Percentiles rank a stretch among this genome's conserved stretches.
These are phyloP conservation scores for Lasioglossum vierecki DNA, from an alignment of 2,888 invertebrate species.

Conservation along the genomic window DNA sequence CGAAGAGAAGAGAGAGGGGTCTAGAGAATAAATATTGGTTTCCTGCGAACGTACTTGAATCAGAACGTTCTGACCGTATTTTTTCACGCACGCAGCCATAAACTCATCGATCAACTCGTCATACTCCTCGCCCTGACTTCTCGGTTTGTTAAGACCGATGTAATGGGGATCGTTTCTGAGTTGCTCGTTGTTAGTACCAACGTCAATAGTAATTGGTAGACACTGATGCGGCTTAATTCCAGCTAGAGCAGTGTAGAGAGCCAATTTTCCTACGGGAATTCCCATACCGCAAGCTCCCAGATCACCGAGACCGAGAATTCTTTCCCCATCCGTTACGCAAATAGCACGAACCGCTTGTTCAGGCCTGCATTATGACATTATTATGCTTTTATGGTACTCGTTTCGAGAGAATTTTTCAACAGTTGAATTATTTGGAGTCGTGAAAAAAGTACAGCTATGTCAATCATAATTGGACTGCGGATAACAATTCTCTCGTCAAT, in stretches of 20 bases:
- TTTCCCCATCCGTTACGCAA: conserved; percentile 98
- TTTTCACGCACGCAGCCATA: conserved; percentile 95
- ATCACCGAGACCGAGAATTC: conserved; percentile 98
- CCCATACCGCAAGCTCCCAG: conserved; percentile 99
- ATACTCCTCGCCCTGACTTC: conserved; percentile 93
- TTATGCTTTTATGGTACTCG: neutral
- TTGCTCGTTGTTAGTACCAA: conserved; percentile 96
- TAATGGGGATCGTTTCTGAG: conserved; percentile 97
- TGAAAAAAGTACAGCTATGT: neutral
- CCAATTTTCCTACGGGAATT: conserved; percentile 98
- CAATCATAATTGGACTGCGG: neutral
- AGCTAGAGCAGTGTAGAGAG: conserved; percentile 97
- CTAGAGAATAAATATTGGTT: neutral
- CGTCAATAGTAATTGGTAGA: conserved; percentile 96
- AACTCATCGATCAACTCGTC: conserved; percentile 98
- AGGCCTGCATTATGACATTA: conserved; percentile 86
- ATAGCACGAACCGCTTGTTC: conserved; percentile 94
- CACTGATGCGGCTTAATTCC: conserved; percentile 98
- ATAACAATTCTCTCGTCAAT: neutral
- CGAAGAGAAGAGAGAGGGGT: too few species aligned
- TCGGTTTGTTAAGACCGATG: conserved; percentile 94
- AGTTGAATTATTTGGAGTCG: neutral
- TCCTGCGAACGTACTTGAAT: conserved; percentile 86
- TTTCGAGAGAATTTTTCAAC: neutral
- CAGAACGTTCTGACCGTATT: conserved; percentile 94